phyloP scores from a whole-genome alignment of 1,140 invertebrate genomes.

The Oreohelix idahoensis region DNA sequence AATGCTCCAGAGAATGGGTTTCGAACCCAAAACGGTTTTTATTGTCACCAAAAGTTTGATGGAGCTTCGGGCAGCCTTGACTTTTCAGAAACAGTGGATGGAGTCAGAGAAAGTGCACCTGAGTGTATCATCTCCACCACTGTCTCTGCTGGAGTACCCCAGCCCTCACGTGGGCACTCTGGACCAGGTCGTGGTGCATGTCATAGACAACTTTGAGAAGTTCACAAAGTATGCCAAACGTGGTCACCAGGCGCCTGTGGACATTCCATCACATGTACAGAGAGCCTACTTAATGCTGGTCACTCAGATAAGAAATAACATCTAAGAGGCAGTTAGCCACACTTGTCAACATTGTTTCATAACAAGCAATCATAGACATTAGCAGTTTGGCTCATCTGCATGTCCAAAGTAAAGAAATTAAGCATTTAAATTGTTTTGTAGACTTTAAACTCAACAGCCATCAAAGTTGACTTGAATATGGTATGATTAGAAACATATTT shows the following conservation, averaged over 20 bases:
- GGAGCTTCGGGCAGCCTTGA: slow-evolving; percentile 59
- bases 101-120: slow-evolving; percentile 29
- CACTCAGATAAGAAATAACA: no score
- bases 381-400: no score
- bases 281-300: slow-evolving; percentile 44
- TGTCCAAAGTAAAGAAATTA: no score
- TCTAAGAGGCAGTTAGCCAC: no score
- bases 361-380: no score
- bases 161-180: slow-evolving; percentile 53
- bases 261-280: slow-evolving; percentile 54
- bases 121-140: slow-evolving; percentile 56
- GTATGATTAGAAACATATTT: no score
- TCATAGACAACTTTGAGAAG: slow-evolving; percentile 56
- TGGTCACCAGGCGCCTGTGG: slow-evolving; percentile 57
- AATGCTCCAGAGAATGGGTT: slow-evolving; percentile 29
- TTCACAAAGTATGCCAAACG: slow-evolving; percentile 53
- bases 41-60: slow-evolving; percentile 63
- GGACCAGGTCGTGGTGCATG: slow-evolving; percentile 51
- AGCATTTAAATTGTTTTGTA: no score
- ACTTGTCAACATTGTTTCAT: no score
- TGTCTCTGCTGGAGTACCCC: slow-evolving; percentile 55
- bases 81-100: slow-evolving; percentile 66
- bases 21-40: slow-evolving; percentile 47
- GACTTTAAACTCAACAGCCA: no score
- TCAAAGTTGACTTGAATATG: no score